phyloP scores from a whole-genome alignment of 1,140 invertebrate species.

The Macrotrachela quadricornifera region DNA sequence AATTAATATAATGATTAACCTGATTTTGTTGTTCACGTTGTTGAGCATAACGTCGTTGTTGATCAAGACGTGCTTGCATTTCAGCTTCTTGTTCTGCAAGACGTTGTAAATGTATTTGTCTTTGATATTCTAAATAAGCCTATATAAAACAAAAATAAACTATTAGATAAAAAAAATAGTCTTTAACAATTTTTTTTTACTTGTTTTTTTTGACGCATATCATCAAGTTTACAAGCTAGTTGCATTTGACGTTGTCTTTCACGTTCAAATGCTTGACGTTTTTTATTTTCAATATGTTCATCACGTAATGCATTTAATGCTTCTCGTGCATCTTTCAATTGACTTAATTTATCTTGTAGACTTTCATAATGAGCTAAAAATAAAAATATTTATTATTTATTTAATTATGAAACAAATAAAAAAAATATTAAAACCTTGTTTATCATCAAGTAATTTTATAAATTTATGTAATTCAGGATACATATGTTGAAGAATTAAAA shows the following conservation, averaged over 20 bases:
- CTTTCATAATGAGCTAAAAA: slow-evolving; percentile 55
- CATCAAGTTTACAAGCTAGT: slow-evolving; percentile 87
- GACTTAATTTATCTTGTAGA: slow-evolving; percentile 76
- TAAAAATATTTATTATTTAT: slow-evolving; percentile 1
- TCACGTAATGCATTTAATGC: slow-evolving; percentile 81
- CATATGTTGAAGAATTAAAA: slow-evolving; percentile 83
- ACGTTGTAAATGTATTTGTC: slow-evolving; percentile 59
- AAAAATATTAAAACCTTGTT: slow-evolving; percentile 37
- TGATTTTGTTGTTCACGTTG: not conserved
- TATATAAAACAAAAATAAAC: slow-evolving; percentile 11
- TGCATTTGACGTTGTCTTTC: slow-evolving; percentile 57
- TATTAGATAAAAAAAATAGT: not conserved
- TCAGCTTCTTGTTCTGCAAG: slow-evolving; percentile 74
- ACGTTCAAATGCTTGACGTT: slow-evolving; percentile 63
- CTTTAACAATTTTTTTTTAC: slow-evolving; percentile 14
- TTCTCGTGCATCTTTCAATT: slow-evolving; percentile 79
- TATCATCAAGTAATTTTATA: slow-evolving; percentile 81
- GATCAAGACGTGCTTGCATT: slow-evolving; percentile 78
- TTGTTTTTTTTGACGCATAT: slow-evolving; percentile 95
- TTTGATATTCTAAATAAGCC: slow-evolving; percentile 38
- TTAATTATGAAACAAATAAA: not conserved
- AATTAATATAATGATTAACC: too few relatives aligned
- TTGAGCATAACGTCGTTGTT: slow-evolving; percentile 47
- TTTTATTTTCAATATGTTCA: slow-evolving; percentile 67
- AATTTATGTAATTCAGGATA: slow-evolving; percentile 74